Percentiles rank a stretch among this genome's conserved stretches.
Evolutionary conservation across 2,113 vertebrate species (phyloP).

Genomic region (Stigmatopora nigra): DNA sequence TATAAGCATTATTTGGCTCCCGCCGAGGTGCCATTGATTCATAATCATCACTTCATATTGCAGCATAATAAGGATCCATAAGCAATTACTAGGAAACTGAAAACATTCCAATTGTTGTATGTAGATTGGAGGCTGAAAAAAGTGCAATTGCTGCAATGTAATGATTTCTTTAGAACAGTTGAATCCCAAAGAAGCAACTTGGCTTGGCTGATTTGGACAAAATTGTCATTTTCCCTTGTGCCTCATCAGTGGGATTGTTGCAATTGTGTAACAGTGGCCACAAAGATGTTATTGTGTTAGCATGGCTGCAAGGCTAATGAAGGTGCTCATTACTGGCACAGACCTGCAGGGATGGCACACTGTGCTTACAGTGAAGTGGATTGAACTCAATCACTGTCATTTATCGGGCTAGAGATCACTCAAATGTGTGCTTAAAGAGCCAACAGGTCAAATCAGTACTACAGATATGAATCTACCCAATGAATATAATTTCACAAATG

Average conservation of each 20-base stretch:
- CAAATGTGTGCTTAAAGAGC: constrained; percentile 19
- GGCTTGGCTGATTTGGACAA: constrained; percentile 7
- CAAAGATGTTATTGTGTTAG: constrained; percentile 66
- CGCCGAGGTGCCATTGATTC: background rate
- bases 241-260: constrained; percentile 37
- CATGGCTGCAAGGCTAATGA: constrained; percentile 51
- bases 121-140: background rate
- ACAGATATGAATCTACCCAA: background rate
- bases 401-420: constrained; percentile 52
- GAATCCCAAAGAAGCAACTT: constrained; percentile 7
- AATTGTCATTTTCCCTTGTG: constrained; percentile 27
- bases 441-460: constrained; percentile 13
- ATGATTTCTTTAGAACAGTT: background rate
- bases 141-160: background rate
- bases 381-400: constrained; percentile 68
- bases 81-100: background rate
- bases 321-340: constrained; percentile 57
- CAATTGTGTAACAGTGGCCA: constrained; percentile 43
- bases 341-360: constrained; percentile 34
- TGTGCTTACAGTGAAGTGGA: constrained; percentile 52
- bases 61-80: background rate
- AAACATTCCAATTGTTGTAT: background rate
- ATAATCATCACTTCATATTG: background rate
- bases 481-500: constrained; percentile 15
- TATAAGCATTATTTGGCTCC: background rate